Base-by-base conservation (phyloP, 35 echinoderm and acorn worm species). In the Patiria miniata region DNA sequence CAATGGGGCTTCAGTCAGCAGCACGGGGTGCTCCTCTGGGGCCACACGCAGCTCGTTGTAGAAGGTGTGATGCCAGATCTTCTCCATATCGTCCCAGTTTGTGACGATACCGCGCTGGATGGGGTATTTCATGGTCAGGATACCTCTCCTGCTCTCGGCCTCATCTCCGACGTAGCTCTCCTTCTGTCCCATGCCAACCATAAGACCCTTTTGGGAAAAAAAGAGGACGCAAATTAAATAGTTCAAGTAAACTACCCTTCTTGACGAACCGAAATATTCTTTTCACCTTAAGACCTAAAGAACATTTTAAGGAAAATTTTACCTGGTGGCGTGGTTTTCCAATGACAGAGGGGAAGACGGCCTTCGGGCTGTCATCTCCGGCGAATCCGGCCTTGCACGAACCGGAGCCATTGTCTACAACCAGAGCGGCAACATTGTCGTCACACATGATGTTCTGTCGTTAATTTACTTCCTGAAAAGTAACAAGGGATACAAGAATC, bases 31-130 rank as follows among this genome's bases (percentile, higher is more conserved):
- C 87, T 93, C 91, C 36, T 93, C 91, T 88, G 91, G 91, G 14
- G 91, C 91, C 40, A 95, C 93, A 95, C 89, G 89, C 52, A 95
- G 80, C 38, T 95, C 93, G 52, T 95, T 95, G 89, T 95, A 95
- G 89, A 95, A 95, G 16, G 93, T 95, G 85, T 95, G 93, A 88
- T 95, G 93, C 93, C 93, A 91, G 85, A 95, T 91, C 85, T 95
- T 95, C 84, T 95, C 93, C 93, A 95, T 95, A 80, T 95, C 93
- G 77, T 95, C 93, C 93, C 93, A 95, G 85, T 95, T 95, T 44
- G 89, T 95, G 65, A 95, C 93, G 81, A 95, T 91, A 77, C 93
- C 93, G 85, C 91, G 89, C 77, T 89, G 86, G 59, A 93, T 93
- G 82, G 91, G 91, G 81, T 93, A 93, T 50, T 93, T 93, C 0